These are phyloP conservation scores for Acridotheres tristis DNA, from an alignment of 2,797 vertebrate species.

Conservation along the genomic window DNA sequence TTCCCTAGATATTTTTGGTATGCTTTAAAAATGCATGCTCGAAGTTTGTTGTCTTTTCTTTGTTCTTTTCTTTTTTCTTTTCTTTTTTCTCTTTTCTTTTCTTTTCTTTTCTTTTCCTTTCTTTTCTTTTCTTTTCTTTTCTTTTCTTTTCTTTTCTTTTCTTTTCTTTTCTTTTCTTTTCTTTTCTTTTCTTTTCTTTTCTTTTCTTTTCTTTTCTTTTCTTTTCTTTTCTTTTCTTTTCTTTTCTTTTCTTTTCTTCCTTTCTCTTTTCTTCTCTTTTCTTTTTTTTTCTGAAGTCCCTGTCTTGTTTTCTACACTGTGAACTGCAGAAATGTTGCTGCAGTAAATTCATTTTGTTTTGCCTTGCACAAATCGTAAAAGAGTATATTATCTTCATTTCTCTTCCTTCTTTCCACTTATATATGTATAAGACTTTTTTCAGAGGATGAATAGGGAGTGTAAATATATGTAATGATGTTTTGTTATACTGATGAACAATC, in stretches of 20 bases:
- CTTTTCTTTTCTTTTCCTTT: background rate
- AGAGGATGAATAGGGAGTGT: background rate
- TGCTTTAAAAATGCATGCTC: background rate
- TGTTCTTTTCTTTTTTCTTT: background rate
- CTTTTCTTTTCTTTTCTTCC: background rate
- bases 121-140: background rate
- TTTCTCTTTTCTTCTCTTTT: background rate
- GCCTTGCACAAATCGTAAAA: background rate
- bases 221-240: background rate
- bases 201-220: background rate
- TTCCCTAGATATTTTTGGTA: background rate
- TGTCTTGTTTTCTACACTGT: background rate
- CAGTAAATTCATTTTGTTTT: slow-evolving; percentile 46
- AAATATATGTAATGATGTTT: slow-evolving; percentile 11
- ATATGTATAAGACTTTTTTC: slow-evolving; percentile 18
- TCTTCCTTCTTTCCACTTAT: slow-evolving; percentile 41
- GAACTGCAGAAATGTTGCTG: background rate
- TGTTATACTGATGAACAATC: slow-evolving; percentile 41
- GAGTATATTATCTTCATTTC: slow-evolving; percentile 46
- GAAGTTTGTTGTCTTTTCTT: background rate
- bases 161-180: background rate
- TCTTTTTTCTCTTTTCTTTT: background rate
- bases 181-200: background rate
- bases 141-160: background rate
- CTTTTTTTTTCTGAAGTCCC: background rate